Conservation (phyloP, 2,797 vertebrate genomes). For the Falco novaeseelandiae region DNA sequence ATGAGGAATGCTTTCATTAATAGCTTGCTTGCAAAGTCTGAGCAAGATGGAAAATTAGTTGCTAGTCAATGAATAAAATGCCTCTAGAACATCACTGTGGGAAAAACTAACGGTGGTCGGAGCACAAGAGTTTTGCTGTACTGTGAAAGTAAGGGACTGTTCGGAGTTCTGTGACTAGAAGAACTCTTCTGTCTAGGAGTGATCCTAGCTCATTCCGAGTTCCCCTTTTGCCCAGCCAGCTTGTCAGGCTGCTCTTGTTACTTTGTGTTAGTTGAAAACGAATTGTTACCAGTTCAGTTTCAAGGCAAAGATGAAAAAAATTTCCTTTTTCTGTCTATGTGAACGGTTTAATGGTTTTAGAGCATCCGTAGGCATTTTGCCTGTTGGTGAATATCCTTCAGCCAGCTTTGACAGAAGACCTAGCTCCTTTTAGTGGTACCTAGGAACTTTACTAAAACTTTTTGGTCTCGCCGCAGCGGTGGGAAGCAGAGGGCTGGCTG, state of each 20-base stretch:
- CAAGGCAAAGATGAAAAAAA: not conserved
- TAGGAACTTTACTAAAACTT: fast-evolving
- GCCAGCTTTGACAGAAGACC: fast-evolving
- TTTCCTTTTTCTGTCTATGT: fast-evolving
- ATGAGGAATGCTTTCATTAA: not conserved
- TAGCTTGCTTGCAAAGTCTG: not conserved
- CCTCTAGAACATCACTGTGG: not conserved
- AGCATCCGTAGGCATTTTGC: not conserved
- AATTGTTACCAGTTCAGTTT: not conserved
- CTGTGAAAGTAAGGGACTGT: fast-evolving
- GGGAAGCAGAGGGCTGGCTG: not conserved
- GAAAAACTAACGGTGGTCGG: fast-evolving
- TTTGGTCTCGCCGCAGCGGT: not conserved
- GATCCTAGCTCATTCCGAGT: not conserved
- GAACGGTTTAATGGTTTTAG: fast-evolving
- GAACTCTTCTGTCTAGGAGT: fast-evolving
- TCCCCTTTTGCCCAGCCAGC: not conserved
- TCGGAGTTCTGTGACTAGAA: not conserved
- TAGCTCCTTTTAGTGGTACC: fast-evolving
- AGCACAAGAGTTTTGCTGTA: fast-evolving
- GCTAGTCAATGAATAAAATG: not conserved
- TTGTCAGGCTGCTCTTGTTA: not conserved
- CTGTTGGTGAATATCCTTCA: fast-evolving
- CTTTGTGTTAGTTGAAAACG: not conserved
- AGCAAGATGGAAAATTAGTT: not conserved